Evolutionary conservation across 2,888 invertebrate species (phyloP).

Genomic region (Euplagia quadripunctaria): DNA sequence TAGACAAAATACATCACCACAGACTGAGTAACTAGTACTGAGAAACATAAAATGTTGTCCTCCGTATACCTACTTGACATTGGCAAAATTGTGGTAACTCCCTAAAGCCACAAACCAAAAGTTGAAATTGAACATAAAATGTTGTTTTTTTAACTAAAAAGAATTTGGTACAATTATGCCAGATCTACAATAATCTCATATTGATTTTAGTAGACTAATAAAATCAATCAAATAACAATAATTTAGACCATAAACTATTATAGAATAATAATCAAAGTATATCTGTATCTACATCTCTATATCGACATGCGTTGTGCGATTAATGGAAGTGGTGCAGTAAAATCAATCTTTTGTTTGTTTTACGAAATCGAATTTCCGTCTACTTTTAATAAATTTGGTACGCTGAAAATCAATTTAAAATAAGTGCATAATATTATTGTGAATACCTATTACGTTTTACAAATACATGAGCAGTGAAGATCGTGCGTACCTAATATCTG

Average conservation of each 20-base stretch:
- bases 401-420: slow-evolving; percentile 28
- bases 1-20: slow-evolving; percentile 14
- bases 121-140: background rate
- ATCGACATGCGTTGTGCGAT: slow-evolving; percentile 44
- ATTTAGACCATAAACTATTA: slow-evolving; percentile 32
- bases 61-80: no score
- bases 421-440: slow-evolving; percentile 13
- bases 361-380: slow-evolving; percentile 37
- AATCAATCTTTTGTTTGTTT: slow-evolving; percentile 58
- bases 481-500: slow-evolving; percentile 59
- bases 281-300: slow-evolving; percentile 7
- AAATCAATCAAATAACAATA: background rate
- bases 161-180: background rate
- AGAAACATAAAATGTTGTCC: background rate
- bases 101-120: no score
- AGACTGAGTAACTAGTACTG: background rate
- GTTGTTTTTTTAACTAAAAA: no score
- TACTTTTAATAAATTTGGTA: slow-evolving; percentile 29
- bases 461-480: slow-evolving; percentile 19
- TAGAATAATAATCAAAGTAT: slow-evolving; percentile 20
- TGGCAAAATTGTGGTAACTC: no score
- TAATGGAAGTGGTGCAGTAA: slow-evolving; percentile 49
- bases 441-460: slow-evolving; percentile 13
- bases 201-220: background rate
- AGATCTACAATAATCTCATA: background rate